Evolutionary conservation across 1,140 invertebrate species (phyloP).

Genomic region (Lepidurus packardi): DNA sequence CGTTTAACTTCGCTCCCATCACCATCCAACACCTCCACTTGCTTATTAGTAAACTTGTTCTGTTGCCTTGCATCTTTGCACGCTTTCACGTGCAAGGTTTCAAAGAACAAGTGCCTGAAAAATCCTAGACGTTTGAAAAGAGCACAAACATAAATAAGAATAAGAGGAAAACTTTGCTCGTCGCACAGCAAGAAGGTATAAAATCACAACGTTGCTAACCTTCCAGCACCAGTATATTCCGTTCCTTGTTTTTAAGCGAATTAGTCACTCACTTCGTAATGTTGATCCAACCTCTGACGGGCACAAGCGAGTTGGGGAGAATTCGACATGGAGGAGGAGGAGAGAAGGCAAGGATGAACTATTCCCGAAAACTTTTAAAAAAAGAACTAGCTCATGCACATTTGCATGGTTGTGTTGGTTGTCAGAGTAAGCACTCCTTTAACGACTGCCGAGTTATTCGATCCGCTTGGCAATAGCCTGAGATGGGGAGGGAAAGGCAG

Average conservation of each 20-base stretch:
- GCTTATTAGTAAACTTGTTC: background rate
- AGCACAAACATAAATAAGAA: background rate
- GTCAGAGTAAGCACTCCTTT: background rate
- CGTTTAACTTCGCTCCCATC: background rate
- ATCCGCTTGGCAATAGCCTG: constrained; percentile 9
- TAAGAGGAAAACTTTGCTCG: background rate
- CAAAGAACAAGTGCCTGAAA: background rate
- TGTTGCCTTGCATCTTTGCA: background rate
- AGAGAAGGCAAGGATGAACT: background rate
- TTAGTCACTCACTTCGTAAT: background rate
- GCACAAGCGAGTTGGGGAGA: background rate
- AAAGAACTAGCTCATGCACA: background rate
- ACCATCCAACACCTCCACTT: constrained; percentile 7
- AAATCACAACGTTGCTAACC: too few species aligned
- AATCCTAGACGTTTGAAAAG: background rate
- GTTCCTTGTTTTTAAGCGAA: background rate
- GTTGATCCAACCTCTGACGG: background rate
- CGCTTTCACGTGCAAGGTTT: background rate
- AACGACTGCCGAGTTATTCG: constrained; percentile 8
- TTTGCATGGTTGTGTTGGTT: constrained; percentile 15
- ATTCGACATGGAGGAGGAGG: background rate
- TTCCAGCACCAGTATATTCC: too few species aligned
- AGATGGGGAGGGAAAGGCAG: background rate
- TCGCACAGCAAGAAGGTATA: too few species aligned
- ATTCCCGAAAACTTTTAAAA: background rate